A percentile compares a stretch with the other conserved stretches of the same genome.
Evolutionary conservation across 2,113 vertebrate species (phyloP).

Genomic region (Dromiciops gliroides): DNA sequence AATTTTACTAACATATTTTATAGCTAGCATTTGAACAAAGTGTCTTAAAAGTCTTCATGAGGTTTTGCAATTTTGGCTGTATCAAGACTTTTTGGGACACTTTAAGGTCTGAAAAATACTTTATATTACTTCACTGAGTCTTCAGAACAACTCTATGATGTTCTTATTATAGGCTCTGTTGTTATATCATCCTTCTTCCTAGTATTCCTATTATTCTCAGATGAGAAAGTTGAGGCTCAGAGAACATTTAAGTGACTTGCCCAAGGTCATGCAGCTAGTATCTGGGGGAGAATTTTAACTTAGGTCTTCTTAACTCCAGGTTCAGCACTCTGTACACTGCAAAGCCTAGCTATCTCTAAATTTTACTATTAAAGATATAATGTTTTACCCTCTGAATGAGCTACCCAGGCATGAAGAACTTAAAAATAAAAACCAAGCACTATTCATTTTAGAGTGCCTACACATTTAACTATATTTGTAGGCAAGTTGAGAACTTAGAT

Average conservation of each 20-base stretch:
- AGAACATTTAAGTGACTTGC: not conserved
- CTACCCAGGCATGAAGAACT: not conserved
- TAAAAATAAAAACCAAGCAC: not conserved
- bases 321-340: not conserved
- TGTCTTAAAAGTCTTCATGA: not conserved
- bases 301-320: not conserved
- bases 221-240: slow-evolving; percentile 17
- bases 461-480: not conserved
- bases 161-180: not conserved
- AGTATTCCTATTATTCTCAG: not conserved
- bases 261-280: not conserved
- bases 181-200: not conserved
- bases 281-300: not conserved
- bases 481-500: not conserved
- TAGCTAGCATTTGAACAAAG: not conserved
- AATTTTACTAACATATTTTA: not conserved
- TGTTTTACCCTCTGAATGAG: not conserved
- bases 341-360: not conserved
- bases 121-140: not conserved
- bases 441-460: not conserved
- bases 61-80: not conserved
- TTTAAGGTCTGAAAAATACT: not conserved
- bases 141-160: not conserved
- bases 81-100: not conserved
- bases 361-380: not conserved